Evolutionary conservation across 2,797 vertebrate species (phyloP).

Genomic region (Microctenopoma stevenorrisi): DNA sequence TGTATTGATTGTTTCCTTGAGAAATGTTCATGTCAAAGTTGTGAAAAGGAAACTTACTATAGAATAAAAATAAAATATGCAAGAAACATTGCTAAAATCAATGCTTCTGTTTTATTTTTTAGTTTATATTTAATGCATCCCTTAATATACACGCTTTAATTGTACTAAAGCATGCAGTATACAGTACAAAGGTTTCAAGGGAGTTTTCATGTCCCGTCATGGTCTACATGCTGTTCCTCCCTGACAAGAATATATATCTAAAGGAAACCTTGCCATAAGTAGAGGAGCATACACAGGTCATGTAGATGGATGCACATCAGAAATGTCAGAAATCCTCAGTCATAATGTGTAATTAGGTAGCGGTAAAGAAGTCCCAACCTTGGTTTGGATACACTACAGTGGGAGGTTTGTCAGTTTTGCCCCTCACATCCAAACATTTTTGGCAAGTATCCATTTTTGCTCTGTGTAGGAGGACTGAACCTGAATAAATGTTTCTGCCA

Average conservation of each 20-base stretch:
- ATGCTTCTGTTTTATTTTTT: conserved; percentile 4
- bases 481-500: conserved; percentile 63
- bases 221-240: conserved; percentile 23
- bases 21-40: background rate
- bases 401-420: conserved; percentile 51
- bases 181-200: background rate
- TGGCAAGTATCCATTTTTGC: conserved; percentile 65
- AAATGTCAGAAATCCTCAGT: conserved; percentile 66
- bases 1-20: background rate
- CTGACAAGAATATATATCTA: conserved; percentile 36
- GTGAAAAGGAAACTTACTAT: background rate
- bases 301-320: conserved; percentile 56
- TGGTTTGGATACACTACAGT: conserved; percentile 67
- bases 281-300: conserved; percentile 47
- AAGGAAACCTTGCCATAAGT: conserved; percentile 27
- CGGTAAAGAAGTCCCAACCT: conserved; percentile 65
- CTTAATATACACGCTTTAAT: background rate
- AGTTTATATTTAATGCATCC: background rate
- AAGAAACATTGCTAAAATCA: background rate
- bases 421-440: conserved; percentile 56
- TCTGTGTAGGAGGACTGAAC: conserved; percentile 58
- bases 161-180: no score
- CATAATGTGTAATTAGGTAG: conserved; percentile 71
- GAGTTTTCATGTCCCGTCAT: conserved; percentile 33
- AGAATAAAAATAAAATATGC: background rate